Conservation (phyloP, 2,797 vertebrate genomes). For the Enteromius unitaeniatus region DNA sequence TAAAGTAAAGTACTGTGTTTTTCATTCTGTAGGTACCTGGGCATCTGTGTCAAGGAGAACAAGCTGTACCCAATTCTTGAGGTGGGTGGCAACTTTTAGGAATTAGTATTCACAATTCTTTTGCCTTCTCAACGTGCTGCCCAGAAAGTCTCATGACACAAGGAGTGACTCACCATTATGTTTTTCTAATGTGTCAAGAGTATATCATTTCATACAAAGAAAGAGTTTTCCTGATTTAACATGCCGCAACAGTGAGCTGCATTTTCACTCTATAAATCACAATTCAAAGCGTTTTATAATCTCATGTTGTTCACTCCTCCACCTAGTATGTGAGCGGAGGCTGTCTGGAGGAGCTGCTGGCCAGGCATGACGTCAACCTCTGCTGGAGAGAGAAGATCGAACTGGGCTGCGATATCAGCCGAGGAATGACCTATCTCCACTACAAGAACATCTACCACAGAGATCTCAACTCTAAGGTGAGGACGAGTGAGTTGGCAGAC, state of each 20-base stretch:
- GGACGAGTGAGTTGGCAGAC: not conserved
- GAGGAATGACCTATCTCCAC: constrained; percentile 90
- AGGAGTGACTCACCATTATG: constrained; percentile 1
- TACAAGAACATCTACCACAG: constrained; percentile 92
- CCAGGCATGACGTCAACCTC: constrained; percentile 78
- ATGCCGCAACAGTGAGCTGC: not conserved
- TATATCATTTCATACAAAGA: not conserved
- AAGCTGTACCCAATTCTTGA: constrained; percentile 81
- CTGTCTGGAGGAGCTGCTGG: constrained; percentile 87
- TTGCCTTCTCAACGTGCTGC: not conserved
- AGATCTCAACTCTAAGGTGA: constrained; percentile 90
- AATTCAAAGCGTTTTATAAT: constrained; percentile 38
- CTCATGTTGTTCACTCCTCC: constrained; percentile 27
- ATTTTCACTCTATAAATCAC: constrained; percentile 9
- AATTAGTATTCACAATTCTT: not conserved
- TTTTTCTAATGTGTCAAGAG: not conserved
- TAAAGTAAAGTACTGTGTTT: not conserved
- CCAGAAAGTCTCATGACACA: not conserved
- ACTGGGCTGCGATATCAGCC: constrained; percentile 85
- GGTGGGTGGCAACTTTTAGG: constrained; percentile 67
- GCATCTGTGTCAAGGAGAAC: constrained; percentile 79
- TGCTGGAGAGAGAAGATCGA: constrained; percentile 88
- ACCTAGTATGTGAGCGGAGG: constrained; percentile 86
- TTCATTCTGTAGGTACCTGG: constrained; percentile 75
- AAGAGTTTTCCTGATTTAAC: not conserved